Evolutionary conservation across 2,113 vertebrate genomes (phyloP), one percentile per base, ranked within the genome.

Genomic region (Laticauda laticaudata): DNA sequence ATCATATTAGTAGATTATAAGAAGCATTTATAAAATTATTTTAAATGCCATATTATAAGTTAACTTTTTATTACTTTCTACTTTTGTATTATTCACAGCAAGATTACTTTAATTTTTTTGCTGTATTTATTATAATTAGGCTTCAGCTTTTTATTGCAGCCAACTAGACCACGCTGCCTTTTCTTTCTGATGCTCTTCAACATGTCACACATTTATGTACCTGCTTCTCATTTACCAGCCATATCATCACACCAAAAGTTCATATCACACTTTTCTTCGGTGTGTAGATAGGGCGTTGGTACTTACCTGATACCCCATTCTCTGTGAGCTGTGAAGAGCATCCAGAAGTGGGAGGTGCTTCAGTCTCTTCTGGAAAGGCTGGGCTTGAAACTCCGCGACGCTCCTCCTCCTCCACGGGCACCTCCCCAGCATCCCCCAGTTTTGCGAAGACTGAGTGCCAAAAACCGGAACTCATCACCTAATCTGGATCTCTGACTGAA

Each of bases 41-140:
- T 21, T 23, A 81, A 61, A 89, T 87, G 85, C 56, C 87, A 39
- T 94, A 91, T 95, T 95, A 93, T 87, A 39, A 39, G 95, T 94
- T 1, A 0, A 93, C 93, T 69, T 51, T 96, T 96, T 94, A 94
- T 94, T 90, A 90, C 89, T 85, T 85, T n/a, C 94, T 94, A 81
- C 93, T 94, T 91, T 93, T 51, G 88, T 93, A 81, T 57, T 57
- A 91, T 64, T 29, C 5, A 90, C 12, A 91, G 29, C 11, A 87
- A 86, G 81, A 91, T 92, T 92, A 90, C 69, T 59, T 53, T 90
- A 29, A 95, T 45, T 51, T 81, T 94, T 87, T 90, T 69, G 53
- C 91, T 90, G 53, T 94, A 93, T 88, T 56, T 87, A 59, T 95
- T 93, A 57, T 69, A 45, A 69, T 51, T 55, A 51, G 75, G 3